A percentile compares a stretch with the other conserved stretches of the same genome.
Evolutionary conservation across 2,113 vertebrate species (phyloP).

Genomic region (Balaenoptera acutorostrata): DNA sequence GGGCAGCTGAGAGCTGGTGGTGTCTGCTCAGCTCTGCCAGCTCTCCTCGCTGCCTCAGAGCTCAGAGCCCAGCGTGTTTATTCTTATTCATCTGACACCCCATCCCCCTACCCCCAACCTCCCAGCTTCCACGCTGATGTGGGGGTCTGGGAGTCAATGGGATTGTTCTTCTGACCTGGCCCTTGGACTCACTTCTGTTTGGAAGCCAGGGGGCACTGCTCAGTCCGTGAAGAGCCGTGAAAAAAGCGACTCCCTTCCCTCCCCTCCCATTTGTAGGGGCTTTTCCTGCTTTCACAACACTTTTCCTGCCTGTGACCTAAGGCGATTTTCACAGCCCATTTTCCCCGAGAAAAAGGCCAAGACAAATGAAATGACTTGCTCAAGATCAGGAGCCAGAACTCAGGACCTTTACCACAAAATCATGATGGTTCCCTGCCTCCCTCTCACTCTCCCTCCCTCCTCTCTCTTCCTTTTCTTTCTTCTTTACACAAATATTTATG

Average conservation of each 20-base stretch:
- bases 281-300: neutral
- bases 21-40: neutral
- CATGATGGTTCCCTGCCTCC: neutral
- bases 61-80: neutral
- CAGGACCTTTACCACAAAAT: neutral
- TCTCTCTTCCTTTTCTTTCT: neutral
- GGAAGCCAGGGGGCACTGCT: neutral
- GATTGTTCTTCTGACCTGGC: neutral
- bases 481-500: neutral
- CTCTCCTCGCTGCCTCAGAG: neutral
- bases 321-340: neutral
- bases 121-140: accelerated
- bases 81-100: neutral
- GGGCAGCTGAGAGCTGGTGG: neutral
- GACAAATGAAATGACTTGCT: neutral
- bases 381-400: neutral
- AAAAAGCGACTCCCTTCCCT: neutral
- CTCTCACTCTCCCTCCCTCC: too few relatives aligned
- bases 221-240: neutral
- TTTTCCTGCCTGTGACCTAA: neutral
- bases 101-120: accelerated
- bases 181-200: neutral
- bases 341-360: neutral
- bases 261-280: neutral
- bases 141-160: neutral